These are phyloP conservation scores for Drymodes brunneopygia DNA, from an alignment of 2,113 vertebrate genomes.

Conservation along the genomic window DNA sequence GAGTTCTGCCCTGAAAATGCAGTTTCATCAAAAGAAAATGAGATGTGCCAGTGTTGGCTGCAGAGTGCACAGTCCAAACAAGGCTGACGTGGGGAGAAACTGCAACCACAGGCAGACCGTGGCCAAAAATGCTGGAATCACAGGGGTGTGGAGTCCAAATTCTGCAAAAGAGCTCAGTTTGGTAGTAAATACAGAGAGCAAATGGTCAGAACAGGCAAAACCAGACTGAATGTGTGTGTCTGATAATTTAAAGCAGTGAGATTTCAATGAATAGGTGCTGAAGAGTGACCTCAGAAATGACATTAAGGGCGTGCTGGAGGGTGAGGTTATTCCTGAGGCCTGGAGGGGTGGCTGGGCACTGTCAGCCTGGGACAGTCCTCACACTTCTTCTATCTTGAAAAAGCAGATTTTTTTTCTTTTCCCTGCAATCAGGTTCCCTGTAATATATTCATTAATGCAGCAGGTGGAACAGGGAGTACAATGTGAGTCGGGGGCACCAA, in stretches of 20 bases:
- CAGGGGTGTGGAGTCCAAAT: neutral
- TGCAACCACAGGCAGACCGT: rapidly evolving
- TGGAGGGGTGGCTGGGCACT: neutral
- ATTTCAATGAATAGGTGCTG: neutral
- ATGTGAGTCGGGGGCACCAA: neutral
- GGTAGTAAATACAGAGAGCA: neutral
- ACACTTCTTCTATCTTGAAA: neutral
- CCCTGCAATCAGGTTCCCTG: neutral
- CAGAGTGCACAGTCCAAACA: neutral
- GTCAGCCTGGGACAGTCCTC: neutral
- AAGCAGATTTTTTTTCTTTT: neutral
- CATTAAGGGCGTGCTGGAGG: rapidly evolving
- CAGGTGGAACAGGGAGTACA: neutral
- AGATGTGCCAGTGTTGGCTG: neutral
- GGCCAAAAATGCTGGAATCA: neutral
- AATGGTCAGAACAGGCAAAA: neutral
- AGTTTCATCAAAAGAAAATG: neutral
- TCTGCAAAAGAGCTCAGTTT: neutral
- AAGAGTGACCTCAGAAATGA: neutral
- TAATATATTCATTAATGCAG: slow-evolving; percentile 24
- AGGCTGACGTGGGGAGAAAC: neutral
- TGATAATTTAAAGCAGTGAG: neutral
- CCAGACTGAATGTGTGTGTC: rapidly evolving
- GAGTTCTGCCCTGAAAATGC: neutral
- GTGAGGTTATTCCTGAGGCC: neutral